Evolutionary conservation across 2,888 invertebrate species (phyloP).

Genomic region (Meiosimyza platycephala): DNA sequence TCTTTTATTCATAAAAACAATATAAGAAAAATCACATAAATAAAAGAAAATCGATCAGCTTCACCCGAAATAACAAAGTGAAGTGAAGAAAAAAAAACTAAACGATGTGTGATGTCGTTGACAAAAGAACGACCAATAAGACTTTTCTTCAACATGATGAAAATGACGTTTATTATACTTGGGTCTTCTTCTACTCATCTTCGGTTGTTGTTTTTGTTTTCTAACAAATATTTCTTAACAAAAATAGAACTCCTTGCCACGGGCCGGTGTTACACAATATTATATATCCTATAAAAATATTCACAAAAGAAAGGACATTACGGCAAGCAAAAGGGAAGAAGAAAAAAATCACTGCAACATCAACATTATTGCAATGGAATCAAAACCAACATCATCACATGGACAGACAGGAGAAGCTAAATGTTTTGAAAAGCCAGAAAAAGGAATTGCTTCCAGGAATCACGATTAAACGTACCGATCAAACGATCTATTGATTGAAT

Average conservation of each 20-base stretch:
- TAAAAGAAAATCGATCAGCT: slow-evolving; percentile 42
- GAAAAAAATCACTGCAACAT: slow-evolving; percentile 15
- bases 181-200: slow-evolving; percentile 23
- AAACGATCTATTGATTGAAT: slow-evolving; percentile 37
- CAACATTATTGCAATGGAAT: slow-evolving; percentile 20
- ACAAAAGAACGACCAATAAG: slow-evolving; percentile 54
- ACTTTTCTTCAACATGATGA: slow-evolving; percentile 1
- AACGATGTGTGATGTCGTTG: slow-evolving; percentile 64
- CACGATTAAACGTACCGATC: slow-evolving; percentile 13
- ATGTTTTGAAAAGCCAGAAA: slow-evolving; percentile 65
- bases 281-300: slow-evolving; percentile 36
- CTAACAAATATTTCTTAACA: slow-evolving; percentile 49
- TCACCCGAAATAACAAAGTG: slow-evolving; percentile 45
- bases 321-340: background rate
- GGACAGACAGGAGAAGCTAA: slow-evolving; percentile 52
- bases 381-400: slow-evolving; percentile 31
- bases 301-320: slow-evolving; percentile 17
- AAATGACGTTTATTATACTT: slow-evolving; percentile 13
- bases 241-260: slow-evolving; percentile 60
- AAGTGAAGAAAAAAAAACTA: slow-evolving; percentile 51
- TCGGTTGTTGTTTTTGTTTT: slow-evolving; percentile 40
- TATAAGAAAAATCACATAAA: slow-evolving; percentile 36
- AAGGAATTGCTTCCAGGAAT: slow-evolving; percentile 64
- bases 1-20: slow-evolving; percentile 31
- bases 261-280: slow-evolving; percentile 62